phyloP scores from a whole-genome alignment of 2,113 vertebrate genomes.

The Psettodes erumei region DNA sequence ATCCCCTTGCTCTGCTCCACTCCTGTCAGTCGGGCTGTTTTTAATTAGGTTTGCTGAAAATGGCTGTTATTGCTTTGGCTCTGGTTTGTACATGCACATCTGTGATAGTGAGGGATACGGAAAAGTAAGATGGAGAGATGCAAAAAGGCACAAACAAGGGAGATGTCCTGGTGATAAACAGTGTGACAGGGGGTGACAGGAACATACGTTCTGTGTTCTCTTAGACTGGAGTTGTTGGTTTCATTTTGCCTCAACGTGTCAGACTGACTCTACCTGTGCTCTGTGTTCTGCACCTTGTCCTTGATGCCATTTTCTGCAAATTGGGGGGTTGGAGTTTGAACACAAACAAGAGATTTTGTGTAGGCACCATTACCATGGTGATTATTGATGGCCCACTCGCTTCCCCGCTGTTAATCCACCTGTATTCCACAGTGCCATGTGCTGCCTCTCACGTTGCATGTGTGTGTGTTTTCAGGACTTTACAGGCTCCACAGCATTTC shows the following conservation, averaged over 20 bases:
- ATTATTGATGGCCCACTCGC: slow-evolving; percentile 23
- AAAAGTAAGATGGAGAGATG: background rate
- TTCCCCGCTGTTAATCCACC: slow-evolving; percentile 29
- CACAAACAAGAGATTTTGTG: slow-evolving; percentile 19
- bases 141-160: background rate
- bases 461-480: slow-evolving; percentile 86
- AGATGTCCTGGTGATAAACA: slow-evolving; percentile 7
- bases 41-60: slow-evolving; percentile 37
- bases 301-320: slow-evolving; percentile 10
- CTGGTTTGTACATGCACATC: background rate
- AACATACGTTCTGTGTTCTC: slow-evolving; percentile 24
- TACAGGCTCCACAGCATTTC: slow-evolving; percentile 92
- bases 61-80: background rate
- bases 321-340: background rate
- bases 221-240: background rate
- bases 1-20: slow-evolving; percentile 34
- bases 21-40: slow-evolving; percentile 15
- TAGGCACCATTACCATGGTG: slow-evolving; percentile 28
- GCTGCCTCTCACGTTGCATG: slow-evolving; percentile 28
- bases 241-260: background rate
- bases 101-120: background rate
- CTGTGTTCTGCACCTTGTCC: background rate
- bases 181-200: background rate
- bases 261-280: background rate
- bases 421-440: slow-evolving; percentile 23